These are phyloP conservation scores for Eurois occulta DNA, from an alignment of 2,888 invertebrate genomes.

Conservation along the genomic window DNA sequence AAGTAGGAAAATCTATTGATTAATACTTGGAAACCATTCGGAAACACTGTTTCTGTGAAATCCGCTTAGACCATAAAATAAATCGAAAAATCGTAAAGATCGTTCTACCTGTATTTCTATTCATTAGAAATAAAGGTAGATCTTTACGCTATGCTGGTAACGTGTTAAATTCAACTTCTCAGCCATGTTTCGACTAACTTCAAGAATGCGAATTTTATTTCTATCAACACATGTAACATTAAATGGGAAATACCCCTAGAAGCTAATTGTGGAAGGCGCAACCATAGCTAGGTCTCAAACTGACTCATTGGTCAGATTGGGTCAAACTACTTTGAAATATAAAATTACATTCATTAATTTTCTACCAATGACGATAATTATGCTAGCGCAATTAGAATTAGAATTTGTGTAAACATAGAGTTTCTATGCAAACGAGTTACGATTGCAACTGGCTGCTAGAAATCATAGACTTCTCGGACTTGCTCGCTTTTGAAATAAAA, in stretches of 20 bases:
- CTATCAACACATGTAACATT: neutral
- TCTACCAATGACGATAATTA: neutral
- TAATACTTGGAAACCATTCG: neutral
- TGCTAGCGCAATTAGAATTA: neutral
- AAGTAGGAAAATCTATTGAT: neutral
- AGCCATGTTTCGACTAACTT: neutral
- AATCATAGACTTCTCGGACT: slow-evolving; percentile 27
- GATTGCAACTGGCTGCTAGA: slow-evolving; percentile 29
- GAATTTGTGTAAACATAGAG: slow-evolving; percentile 21
- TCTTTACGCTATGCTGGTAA: too few relatives aligned
- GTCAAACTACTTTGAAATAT: too few relatives aligned
- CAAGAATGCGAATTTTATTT: neutral
- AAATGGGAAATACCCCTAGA: too few relatives aligned
- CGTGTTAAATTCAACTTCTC: too few relatives aligned
- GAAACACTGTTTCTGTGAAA: neutral
- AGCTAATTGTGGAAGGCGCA: too few relatives aligned
- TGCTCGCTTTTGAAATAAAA: slow-evolving; percentile 16
- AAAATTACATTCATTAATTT: too few relatives aligned
- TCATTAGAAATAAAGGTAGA: too few relatives aligned
- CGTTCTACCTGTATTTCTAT: too few relatives aligned
- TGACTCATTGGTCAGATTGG: too few relatives aligned
- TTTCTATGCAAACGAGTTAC: slow-evolving; percentile 14
- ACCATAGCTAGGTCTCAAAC: neutral
- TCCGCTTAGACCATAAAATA: neutral
- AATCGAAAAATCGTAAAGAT: too few relatives aligned